Evolutionary conservation across 2,797 vertebrate species (phyloP).

Genomic region (Perodicticus potto): DNA sequence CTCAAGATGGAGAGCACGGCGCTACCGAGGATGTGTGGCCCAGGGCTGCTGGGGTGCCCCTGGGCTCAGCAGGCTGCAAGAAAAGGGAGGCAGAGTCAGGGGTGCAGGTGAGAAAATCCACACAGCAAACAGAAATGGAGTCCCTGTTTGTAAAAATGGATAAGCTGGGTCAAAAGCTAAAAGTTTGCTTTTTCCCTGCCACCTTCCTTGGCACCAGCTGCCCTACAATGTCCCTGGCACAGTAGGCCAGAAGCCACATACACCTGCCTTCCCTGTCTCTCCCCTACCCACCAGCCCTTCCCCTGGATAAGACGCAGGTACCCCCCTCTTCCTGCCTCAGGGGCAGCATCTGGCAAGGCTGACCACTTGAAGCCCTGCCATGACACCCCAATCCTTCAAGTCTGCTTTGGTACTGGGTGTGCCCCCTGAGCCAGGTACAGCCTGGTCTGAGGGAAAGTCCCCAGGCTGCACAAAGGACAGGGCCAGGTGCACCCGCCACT

Average conservation of each 20-base stretch:
- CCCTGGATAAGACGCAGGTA: not conserved
- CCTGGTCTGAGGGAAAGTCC: not conserved
- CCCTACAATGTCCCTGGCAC: too few species aligned
- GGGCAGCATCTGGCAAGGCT: not conserved
- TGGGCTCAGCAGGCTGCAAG: not conserved
- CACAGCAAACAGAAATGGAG: not conserved
- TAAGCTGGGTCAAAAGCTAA: not conserved
- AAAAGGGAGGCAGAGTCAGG: not conserved
- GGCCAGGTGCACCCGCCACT: too few species aligned
- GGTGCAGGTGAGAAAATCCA: not conserved
- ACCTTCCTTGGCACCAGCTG: fast-evolving
- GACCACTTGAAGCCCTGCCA: not conserved
- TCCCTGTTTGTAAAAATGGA: not conserved
- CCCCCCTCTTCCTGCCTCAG: not conserved
- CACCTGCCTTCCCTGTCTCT: too few species aligned
- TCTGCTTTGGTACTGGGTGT: fast-evolving
- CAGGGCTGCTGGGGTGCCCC: fast-evolving
- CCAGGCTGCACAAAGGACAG: not conserved
- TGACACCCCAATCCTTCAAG: fast-evolving
- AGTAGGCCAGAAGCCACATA: not conserved
- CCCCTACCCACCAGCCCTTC: not conserved
- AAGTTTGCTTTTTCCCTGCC: not conserved
- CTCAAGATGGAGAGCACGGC: constrained; percentile 67
- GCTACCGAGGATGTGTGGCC: not conserved
- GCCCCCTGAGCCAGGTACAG: not conserved